Percentiles rank a stretch among this genome's conserved stretches.
These are phyloP conservation scores for Morpho helenor DNA, from an alignment of 2,888 invertebrate genomes.

Conservation along the genomic window DNA sequence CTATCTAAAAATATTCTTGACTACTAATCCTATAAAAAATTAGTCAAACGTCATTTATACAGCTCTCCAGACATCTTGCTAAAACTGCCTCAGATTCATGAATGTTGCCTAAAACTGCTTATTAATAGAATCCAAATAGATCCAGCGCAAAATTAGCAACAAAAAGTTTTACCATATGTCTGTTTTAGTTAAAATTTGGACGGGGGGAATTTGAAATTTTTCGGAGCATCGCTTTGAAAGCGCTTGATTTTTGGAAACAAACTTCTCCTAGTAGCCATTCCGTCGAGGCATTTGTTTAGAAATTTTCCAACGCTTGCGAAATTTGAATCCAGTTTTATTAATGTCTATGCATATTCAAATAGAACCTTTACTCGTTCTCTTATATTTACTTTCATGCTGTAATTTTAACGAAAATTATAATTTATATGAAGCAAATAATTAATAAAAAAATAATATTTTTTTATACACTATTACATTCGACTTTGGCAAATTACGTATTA, in stretches of 20 bases:
- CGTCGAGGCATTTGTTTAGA: constrained; percentile 46
- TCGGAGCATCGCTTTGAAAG: constrained; percentile 40
- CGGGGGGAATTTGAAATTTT: constrained; percentile 50
- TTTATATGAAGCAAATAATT: neutral
- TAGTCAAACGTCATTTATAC: no score
- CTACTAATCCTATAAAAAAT: no score
- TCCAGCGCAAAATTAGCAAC: constrained; percentile 12
- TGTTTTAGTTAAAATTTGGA: constrained; percentile 20
- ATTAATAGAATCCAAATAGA: constrained; percentile 2
- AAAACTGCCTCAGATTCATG: no score
- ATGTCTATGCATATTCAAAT: constrained; percentile 61
- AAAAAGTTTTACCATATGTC: constrained; percentile 18
- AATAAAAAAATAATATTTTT: neutral
- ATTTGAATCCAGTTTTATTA: constrained; percentile 57
- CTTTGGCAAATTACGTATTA: no score
- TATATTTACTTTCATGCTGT: constrained; percentile 13
- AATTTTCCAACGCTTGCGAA: constrained; percentile 38
- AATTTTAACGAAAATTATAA: neutral
- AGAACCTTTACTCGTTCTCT: constrained; percentile 44
- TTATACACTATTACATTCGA: no score
- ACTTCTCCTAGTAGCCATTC: constrained; percentile 51
- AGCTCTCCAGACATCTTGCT: no score
- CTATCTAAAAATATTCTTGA: no score
- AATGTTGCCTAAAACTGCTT: neutral
- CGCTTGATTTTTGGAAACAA: constrained; percentile 62